These are phyloP conservation scores for Capromys pilorides DNA, from an alignment of 2,797 vertebrate genomes.

Conservation along the genomic window DNA sequence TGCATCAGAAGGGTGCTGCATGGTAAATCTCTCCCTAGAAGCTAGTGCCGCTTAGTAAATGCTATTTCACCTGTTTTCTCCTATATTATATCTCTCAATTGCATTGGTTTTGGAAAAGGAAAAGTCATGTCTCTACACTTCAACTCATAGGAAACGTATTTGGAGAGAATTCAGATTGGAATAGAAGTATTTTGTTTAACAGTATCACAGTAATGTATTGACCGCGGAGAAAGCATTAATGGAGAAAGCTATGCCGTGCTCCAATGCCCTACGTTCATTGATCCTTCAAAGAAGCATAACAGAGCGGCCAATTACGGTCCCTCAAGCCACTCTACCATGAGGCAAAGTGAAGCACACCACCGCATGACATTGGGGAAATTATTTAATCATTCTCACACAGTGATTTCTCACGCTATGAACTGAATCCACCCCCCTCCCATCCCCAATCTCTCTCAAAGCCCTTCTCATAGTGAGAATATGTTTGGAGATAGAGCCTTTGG, in stretches of 20 bases:
- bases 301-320: not conserved
- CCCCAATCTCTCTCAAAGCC: not conserved
- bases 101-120: constrained; percentile 38
- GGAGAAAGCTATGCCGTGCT: not conserved
- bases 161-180: not conserved
- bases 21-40: constrained; percentile 48
- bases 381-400: not conserved
- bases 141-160: not conserved
- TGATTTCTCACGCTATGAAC: not conserved
- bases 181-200: not conserved
- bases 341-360: not conserved
- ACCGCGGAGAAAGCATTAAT: not conserved
- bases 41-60: constrained; percentile 28
- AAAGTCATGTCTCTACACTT: not conserved
- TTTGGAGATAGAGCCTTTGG: not conserved
- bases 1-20: constrained; percentile 15
- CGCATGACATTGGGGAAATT: not conserved
- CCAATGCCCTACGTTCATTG: constrained; percentile 5
- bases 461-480: not conserved
- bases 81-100: constrained; percentile 16
- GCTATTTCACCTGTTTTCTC: constrained; percentile 41
- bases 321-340: not conserved
- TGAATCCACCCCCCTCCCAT: not conserved
- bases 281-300: not conserved
- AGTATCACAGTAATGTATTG: constrained; percentile 35